Conservation (phyloP, 2,797 vertebrate genomes). For the Acomys russatus region DNA sequence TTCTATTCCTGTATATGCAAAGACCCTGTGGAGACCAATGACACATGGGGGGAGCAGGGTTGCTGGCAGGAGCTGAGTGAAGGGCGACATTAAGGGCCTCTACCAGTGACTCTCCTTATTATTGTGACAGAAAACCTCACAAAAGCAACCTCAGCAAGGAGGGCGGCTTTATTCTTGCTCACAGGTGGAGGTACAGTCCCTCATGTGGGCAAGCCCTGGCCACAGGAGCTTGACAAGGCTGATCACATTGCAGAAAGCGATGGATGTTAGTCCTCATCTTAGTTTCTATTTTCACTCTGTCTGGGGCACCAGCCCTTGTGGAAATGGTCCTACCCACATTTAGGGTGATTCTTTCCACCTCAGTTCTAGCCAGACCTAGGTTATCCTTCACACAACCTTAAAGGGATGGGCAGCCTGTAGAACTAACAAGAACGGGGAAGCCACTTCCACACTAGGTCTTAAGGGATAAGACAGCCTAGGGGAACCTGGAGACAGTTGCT, state of each 20-base stretch:
- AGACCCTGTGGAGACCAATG: not conserved
- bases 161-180: not conserved
- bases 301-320: not conserved
- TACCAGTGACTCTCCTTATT: not conserved
- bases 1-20: not conserved
- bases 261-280: not conserved
- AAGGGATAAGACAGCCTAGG: not conserved
- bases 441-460: not conserved
- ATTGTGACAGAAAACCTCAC: not conserved
- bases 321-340: not conserved
- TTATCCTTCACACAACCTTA: not conserved
- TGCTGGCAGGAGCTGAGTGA: not conserved
- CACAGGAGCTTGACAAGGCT: not conserved
- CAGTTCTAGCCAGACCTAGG: not conserved
- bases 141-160: not conserved
- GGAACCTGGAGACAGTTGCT: not conserved
- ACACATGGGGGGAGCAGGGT: rapidly evolving
- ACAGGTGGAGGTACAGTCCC: not conserved
- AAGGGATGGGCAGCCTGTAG: not conserved
- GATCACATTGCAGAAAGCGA: not conserved
- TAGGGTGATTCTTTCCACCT: not conserved
- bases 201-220: not conserved
- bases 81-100: not conserved
- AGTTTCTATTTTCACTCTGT: not conserved
- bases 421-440: not conserved